phyloP scores from a whole-genome alignment of 1,140 invertebrate species.

The Sitodiplosis mosellana region DNA sequence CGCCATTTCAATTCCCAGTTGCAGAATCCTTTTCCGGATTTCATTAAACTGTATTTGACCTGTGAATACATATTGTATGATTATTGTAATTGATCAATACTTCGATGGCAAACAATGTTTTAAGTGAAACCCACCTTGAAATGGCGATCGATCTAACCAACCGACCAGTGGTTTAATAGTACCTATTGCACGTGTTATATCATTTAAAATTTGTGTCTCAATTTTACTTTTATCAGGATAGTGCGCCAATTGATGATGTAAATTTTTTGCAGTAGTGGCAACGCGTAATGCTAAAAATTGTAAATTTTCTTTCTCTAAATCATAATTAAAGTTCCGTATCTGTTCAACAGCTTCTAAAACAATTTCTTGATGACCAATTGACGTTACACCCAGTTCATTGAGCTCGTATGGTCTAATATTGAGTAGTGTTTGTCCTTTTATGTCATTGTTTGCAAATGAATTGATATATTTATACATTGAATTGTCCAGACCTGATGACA shows the following conservation, averaged over 20 bases:
- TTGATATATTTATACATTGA: slow-evolving; percentile 62
- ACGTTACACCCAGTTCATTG: slow-evolving; percentile 62
- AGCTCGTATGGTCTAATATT: slow-evolving; percentile 70
- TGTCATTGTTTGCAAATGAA: slow-evolving; percentile 57
- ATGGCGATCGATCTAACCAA: slow-evolving; percentile 60
- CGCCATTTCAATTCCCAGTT: slow-evolving; percentile 65
- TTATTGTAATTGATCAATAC: too few relatives aligned
- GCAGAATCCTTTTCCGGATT: slow-evolving; percentile 38
- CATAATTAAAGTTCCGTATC: slow-evolving; percentile 76
- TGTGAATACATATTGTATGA: not conserved
- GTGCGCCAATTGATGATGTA: slow-evolving; percentile 45
- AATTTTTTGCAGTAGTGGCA: slow-evolving; percentile 61
- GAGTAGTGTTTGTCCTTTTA: slow-evolving; percentile 66
- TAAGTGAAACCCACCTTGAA: slow-evolving; percentile 9
- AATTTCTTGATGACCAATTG: slow-evolving; percentile 83
- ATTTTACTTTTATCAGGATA: slow-evolving; percentile 43
- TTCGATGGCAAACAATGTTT: too few relatives aligned
- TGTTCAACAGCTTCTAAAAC: slow-evolving; percentile 80
- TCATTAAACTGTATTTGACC: slow-evolving; percentile 19
- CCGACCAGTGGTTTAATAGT: slow-evolving; percentile 73
- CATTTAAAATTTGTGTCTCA: slow-evolving; percentile 62
- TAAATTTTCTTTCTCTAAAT: slow-evolving; percentile 74
- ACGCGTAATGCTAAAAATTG: slow-evolving; percentile 70
- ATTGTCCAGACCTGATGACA: slow-evolving; percentile 52
- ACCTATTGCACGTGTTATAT: slow-evolving; percentile 63